phyloP scores from a whole-genome alignment of 2,888 invertebrate genomes.

The Synanthedon formicaeformis region DNA sequence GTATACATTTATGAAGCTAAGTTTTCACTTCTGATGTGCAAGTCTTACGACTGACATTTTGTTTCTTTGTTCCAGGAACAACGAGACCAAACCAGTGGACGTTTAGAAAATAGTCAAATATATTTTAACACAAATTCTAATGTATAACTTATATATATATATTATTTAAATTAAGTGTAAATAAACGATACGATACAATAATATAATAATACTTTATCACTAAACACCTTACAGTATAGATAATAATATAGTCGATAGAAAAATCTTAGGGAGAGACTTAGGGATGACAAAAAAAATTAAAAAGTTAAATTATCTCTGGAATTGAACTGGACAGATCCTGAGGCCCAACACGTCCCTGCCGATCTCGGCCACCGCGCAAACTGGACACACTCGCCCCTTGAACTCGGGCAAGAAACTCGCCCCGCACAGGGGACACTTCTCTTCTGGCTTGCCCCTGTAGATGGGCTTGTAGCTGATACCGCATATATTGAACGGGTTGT shows the following conservation, averaged over 20 bases:
- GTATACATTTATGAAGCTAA: too few relatives aligned
- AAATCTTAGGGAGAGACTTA: neutral
- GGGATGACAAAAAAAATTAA: conserved; percentile 7
- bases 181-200: conserved; percentile 8
- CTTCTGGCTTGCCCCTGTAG: conserved; percentile 94
- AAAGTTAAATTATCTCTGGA: conserved; percentile 43
- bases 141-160: neutral
- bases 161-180: conserved; percentile 2
- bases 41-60: neutral
- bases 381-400: conserved; percentile 86
- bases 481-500: conserved; percentile 97
- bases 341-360: conserved; percentile 92
- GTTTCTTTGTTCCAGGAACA: conserved; percentile 23
- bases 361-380: conserved; percentile 90
- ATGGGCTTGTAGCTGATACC: conserved; percentile 93
- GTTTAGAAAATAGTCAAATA: conserved; percentile 2
- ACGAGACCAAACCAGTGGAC: conserved; percentile 22
- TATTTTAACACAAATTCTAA: neutral
- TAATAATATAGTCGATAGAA: conserved; percentile 13
- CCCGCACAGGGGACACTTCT: conserved; percentile 92
- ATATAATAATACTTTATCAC: conserved; percentile 18
- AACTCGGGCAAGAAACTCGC: conserved; percentile 89
- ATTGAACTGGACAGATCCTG: conserved; percentile 77
- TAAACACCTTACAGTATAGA: conserved; percentile 17
- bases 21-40: too few relatives aligned